Evolutionary conservation across 2,888 invertebrate genomes (phyloP), one percentile per base, ranked within the genome.

Genomic region (Hirtodrosophila trivittata): DNA sequence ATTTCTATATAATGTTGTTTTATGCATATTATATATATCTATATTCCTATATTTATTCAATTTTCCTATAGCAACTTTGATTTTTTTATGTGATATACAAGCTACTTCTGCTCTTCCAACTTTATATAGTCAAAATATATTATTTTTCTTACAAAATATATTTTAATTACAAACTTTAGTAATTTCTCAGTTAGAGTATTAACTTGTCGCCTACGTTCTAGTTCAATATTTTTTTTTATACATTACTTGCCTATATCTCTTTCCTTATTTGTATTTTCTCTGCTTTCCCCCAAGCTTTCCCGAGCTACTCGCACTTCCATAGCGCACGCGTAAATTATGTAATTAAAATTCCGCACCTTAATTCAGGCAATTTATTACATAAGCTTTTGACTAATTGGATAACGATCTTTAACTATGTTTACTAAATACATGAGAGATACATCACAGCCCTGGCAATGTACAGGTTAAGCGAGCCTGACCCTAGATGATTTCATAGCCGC

Each of bases 311-410:
- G 10, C 41, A 41, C 18, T 2, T 8, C 28, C 28, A 35, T 12
- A 75, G 63, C 81, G 63, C 86, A 80, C 84, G 84, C 80, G 86
- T 86, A 88, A 84, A 89, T 88, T 87, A 88, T 89, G 86, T 89
- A 89, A 88, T 89, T 89, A 88, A 89, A 89, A 88, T 89, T 89
- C 87, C 89, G 85, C 89, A 85, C 89, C 87, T 88, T 88, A 87
- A 89, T 88, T 88, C 81, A 54, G 78, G 75, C 88, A 82, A 86
- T 89, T 89, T 87, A 87, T 88, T 87, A 87, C 77, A 86, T 66
- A 70, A 77, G 85, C 87, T 81, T 84, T 81, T 81, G 81, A 82
- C 87, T 82, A 82, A 82, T 82, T 82, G 82, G 82, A 86, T 82
- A 86, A 82, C 87, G 82, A 82, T 80, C 80, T 80, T 78, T 86